Percentiles rank a stretch among this genome's conserved stretches.
Evolutionary conservation across 2,113 vertebrate genomes (phyloP).

Genomic region (Melospiza georgiana): DNA sequence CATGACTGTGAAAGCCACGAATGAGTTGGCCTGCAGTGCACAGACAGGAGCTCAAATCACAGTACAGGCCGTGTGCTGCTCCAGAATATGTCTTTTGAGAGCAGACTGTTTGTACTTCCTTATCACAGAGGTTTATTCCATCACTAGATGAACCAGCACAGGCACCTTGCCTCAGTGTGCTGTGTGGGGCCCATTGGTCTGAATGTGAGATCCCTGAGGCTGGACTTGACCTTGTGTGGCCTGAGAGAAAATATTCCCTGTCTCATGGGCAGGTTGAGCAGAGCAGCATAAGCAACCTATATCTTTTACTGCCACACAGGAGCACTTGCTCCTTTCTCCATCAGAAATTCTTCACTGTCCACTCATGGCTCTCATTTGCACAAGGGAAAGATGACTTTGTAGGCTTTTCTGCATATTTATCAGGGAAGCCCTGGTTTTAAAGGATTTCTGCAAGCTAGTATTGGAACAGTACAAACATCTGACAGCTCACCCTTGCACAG

Average conservation of each 20-base stretch:
- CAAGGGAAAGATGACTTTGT: neutral
- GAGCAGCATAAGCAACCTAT: neutral
- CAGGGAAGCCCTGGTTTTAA: neutral
- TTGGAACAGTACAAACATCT: neutral
- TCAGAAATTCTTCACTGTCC: neutral
- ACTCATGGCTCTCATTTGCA: neutral
- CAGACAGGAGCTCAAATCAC: neutral
- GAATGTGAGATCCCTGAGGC: neutral
- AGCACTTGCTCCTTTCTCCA: neutral
- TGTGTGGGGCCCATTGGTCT: neutral
- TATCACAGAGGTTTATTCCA: neutral
- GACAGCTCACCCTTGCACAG: neutral
- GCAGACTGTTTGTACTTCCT: neutral
- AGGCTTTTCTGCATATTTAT: neutral
- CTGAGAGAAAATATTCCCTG: neutral
- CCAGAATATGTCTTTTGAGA: neutral
- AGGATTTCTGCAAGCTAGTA: neutral
- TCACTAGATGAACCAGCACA: neutral
- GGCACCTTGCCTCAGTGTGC: neutral
- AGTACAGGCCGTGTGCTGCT: neutral
- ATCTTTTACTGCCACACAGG: neutral
- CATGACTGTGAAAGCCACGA: neutral
- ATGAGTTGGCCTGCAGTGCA: neutral
- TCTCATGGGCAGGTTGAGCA: accelerated
- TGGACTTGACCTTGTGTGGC: neutral